Evolutionary conservation across 1,140 invertebrate species (phyloP), one percentile per base, ranked within the genome.

Genomic region (Teleogryllus occipitalis): DNA sequence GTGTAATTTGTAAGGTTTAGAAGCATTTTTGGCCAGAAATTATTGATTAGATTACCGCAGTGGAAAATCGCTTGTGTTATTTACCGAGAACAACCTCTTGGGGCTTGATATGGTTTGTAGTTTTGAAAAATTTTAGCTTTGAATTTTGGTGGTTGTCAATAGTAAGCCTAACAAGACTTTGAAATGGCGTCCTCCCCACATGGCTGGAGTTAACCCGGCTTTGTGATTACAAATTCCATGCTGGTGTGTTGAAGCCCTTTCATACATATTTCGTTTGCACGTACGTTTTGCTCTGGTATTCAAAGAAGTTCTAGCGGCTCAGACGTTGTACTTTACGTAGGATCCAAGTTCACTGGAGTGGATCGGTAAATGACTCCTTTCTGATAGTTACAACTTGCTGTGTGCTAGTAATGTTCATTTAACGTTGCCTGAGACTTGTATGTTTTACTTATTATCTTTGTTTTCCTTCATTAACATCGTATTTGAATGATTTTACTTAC

Each of bases 111-210:
- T 49, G 6, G 22, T 74, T 27, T 74, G 46, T 49, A 21, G 22
- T 78, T 21, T 65, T 27, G 39, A 73, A 22, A 78, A 78, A 80
- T 47, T 77, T 47, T 47, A 47, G 49, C 39, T 72, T 80, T n/a
- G 54, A 77, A 72, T 77, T 77, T 47, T 80, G 79, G 49, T 81
- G 80, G 80, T 81, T 81, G 80, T 81, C 80, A 81, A 79, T 79
- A 81, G 77, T 81, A 81, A 79, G 80, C 47, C 80, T 81, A 76
- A 76, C 75, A 78, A 81, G 80, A 47, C 74, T 81, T 78, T 81
- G 80, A 81, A 81, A 81, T 81, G 80, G 80, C 80, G 80, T 81
- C 80, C 79, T 79, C 77, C 80, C 80, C 80, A 81, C 80, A 81
- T 81, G 80, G 80, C 54, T 81, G 47, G 47, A 54, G 15, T 46